Conservation (phyloP, 2,888 invertebrate genomes). For the Petrolisthes manimaculis region DNA sequence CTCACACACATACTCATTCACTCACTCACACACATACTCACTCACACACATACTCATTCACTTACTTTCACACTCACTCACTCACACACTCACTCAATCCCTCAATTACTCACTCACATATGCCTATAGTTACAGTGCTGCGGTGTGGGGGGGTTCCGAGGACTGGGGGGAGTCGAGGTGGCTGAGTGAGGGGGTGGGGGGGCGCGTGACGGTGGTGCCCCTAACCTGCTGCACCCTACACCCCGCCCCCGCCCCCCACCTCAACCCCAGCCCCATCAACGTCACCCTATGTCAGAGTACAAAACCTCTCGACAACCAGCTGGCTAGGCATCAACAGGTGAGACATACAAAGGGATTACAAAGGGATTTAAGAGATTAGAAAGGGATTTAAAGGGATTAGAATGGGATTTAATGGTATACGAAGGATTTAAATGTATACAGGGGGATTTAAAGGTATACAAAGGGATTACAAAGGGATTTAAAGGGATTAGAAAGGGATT, state of each 20-base stretch:
- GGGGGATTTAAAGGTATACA: neutral
- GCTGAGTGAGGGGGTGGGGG: constrained; percentile 67
- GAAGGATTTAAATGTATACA: neutral
- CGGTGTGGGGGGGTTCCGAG: constrained; percentile 79
- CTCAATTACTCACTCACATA: neutral
- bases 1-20: neutral
- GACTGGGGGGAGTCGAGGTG: constrained; percentile 81
- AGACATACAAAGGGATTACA: too few species aligned
- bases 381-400: too few species aligned
- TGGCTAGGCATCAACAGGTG: constrained; percentile 46
- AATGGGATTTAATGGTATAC: neutral
- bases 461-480: neutral
- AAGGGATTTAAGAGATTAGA: neutral
- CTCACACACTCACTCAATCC: neutral
- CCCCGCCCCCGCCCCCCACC: constrained; percentile 70
- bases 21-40: neutral
- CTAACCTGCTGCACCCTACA: constrained; percentile 76
- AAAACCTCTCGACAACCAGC: neutral
- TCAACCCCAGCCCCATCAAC: constrained; percentile 60
- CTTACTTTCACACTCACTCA: constrained; percentile 12
- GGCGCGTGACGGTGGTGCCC: constrained; percentile 72
- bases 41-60: constrained; percentile 15
- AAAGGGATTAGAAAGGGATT: neutral
- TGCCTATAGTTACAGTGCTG: constrained; percentile 79
- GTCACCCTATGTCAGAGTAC: constrained; percentile 53